Evolutionary conservation across 37 sponge, comb jelly and placozoan genomes (phyloP), one percentile per base, ranked within the genome.

Genomic region (Axinella damicornis): DNA sequence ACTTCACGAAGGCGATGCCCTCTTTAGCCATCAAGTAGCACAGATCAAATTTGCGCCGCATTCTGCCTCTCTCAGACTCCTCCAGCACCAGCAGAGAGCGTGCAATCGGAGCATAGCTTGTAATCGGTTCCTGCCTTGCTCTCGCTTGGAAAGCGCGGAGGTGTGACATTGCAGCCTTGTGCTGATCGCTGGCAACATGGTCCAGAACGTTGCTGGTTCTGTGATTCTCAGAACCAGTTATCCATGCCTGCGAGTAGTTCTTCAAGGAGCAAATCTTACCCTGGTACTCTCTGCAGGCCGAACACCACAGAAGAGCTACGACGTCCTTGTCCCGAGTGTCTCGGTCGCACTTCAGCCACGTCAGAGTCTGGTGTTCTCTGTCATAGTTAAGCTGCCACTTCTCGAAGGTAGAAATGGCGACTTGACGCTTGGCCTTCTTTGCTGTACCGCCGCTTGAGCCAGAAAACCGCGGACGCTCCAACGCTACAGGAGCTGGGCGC

Each of bases 1-100:
- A 81, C 61, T 68, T 81, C 35, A 61, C 64, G 57, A 86, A 71
- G n/a, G 87, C 73, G n/a, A 86, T 61, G 53, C 80, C 87, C 56
- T 86, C 87, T 73, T 86, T 86, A 15, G 87, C 80, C 80, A 86
- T 86, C 18, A 78, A 38, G 73, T 72, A 78, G 36, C 65, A 78
- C 71, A 78, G 17, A 57, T 85, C 87, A 79, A 86, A 86, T 63
- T 78, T 86, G 59, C 38, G 53, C 69, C 53, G 69, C 87, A 78
- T 79, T 37, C 87, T 14, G 37, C 16, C 53, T 38, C 37, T 28
- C 72, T 71, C 79, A 46, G 73, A 21, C 34, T 37, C 65, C 17
- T 72, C 87, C 12, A 86, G 41, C 73, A 34, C 58, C 37, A 79
- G 65, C 41, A 86, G 66, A 71, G 34, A 34, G 14, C 65, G 52